Percentiles rank a stretch among this genome's conserved stretches.
Conservation (phyloP, 2,113 vertebrate genomes). For the Apodemus speciosus region DNA sequence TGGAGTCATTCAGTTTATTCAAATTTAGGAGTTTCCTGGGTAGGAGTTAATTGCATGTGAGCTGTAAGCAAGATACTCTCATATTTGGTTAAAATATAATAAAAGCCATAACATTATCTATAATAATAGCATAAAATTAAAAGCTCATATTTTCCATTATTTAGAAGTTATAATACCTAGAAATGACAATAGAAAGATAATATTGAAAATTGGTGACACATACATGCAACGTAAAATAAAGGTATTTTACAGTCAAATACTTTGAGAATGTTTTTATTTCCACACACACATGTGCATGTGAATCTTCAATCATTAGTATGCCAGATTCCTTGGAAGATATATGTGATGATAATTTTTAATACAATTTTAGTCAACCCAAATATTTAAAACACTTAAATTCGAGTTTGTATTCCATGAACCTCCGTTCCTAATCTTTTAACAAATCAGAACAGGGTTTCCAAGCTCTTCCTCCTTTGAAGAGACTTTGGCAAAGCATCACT, state of each 20-base stretch:
- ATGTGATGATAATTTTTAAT: constrained; percentile 23
- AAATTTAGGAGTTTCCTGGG: constrained; percentile 58
- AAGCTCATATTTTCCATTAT: constrained; percentile 80
- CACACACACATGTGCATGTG: constrained; percentile 22
- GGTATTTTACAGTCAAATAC: constrained; percentile 78
- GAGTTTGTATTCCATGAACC: background rate
- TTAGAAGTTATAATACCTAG: constrained; percentile 84
- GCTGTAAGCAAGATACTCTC: constrained; percentile 80
- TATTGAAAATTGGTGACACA: constrained; percentile 85
- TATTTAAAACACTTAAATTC: background rate
- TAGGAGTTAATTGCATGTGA: constrained; percentile 65
- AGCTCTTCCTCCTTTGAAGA: background rate
- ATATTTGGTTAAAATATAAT: constrained; percentile 80
- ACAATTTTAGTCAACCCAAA: background rate
- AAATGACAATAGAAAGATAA: constrained; percentile 85
- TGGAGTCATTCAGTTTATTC: constrained; percentile 61
- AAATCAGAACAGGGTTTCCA: background rate
- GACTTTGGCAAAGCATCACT: background rate
- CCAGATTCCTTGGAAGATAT: constrained; percentile 51
- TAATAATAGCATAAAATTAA: constrained; percentile 82
- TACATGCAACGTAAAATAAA: constrained; percentile 88
- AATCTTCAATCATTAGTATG: constrained; percentile 45
- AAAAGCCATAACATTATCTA: constrained; percentile 76
- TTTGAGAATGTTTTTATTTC: constrained; percentile 65
- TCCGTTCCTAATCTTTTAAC: background rate